phyloP scores from a whole-genome alignment of 2,797 vertebrate species.

The Chloroceryle amazona region DNA sequence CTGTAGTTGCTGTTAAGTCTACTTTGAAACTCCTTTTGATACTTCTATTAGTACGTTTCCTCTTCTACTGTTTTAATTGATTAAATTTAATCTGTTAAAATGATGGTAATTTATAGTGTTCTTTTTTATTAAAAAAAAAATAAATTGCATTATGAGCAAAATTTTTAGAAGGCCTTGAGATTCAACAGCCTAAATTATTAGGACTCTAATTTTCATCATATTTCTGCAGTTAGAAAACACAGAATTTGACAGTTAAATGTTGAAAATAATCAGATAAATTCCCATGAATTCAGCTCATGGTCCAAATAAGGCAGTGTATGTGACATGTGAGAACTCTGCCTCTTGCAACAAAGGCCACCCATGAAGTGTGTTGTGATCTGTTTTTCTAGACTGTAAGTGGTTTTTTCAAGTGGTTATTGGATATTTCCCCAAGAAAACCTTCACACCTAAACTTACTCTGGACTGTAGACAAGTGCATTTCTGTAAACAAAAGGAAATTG shows the following conservation, averaged over 20 bases:
- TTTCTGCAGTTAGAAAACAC: background rate
- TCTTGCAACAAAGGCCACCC: background rate
- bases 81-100: background rate
- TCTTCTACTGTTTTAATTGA: background rate
- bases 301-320: background rate
- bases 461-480: background rate
- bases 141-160: background rate
- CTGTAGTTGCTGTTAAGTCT: background rate
- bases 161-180: background rate
- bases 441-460: background rate
- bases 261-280: background rate
- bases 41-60: background rate
- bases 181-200: background rate
- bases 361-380: background rate
- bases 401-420: background rate
- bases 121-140: no score
- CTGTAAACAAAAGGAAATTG: background rate
- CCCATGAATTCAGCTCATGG: background rate
- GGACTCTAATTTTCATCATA: background rate
- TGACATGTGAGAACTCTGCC: background rate
- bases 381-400: background rate
- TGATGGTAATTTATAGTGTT: rapidly evolving
- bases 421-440: background rate
- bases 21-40: background rate
- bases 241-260: background rate